phyloP scores from a whole-genome alignment of 1,140 invertebrate genomes.

The Metaphire vulgaris region DNA sequence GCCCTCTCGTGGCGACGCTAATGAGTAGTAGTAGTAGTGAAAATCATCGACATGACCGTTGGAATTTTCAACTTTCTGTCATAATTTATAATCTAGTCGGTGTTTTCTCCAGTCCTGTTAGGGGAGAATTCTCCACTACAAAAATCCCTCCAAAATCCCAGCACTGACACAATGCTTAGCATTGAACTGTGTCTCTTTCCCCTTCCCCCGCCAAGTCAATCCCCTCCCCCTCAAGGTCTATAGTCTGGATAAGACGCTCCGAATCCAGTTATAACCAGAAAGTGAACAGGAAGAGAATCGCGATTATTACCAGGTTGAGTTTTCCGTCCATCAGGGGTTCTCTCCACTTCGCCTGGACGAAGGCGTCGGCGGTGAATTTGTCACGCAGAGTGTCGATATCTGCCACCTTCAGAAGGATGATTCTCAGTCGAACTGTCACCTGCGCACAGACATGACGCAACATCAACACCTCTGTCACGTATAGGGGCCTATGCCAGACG shows the following conservation, averaged over 20 bases:
- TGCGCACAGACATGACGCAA: constrained; percentile 12
- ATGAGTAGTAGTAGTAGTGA: no score
- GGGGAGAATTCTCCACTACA: background rate
- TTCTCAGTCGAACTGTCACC: constrained; percentile 38
- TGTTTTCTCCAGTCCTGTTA: no score
- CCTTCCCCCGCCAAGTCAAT: no score
- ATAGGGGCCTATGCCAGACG: background rate
- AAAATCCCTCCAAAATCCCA: background rate
- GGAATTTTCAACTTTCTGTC: no score
- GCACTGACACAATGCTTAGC: background rate
- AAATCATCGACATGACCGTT: no score
- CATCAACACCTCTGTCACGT: background rate
- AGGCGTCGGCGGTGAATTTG: constrained; percentile 43
- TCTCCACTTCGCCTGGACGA: constrained; percentile 45
- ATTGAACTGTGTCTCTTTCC: no score
- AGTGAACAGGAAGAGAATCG: no score
- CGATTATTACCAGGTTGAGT: constrained; percentile 12
- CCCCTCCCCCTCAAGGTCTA: no score
- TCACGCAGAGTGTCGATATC: constrained; percentile 48
- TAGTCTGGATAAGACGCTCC: no score
- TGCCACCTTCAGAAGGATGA: constrained; percentile 45
- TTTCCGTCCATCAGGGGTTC: constrained; percentile 34
- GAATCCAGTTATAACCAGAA: no score
- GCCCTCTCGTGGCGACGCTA: no score
- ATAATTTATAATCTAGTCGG: no score